These are phyloP conservation scores for Tyrannus savana DNA, from an alignment of 2,113 vertebrate species.

Conservation along the genomic window DNA sequence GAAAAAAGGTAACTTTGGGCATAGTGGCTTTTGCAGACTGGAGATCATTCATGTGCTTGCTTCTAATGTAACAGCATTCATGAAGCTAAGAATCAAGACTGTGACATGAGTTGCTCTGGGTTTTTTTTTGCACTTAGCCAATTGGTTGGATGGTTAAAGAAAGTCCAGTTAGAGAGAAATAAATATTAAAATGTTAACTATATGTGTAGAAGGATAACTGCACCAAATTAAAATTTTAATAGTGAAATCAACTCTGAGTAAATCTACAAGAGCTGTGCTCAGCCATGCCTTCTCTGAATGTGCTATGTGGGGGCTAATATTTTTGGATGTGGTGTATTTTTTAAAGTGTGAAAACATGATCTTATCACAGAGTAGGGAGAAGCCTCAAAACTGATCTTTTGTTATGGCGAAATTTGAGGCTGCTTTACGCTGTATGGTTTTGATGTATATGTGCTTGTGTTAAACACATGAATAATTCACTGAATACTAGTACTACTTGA, in stretches of 20 bases:
- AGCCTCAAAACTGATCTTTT: background rate
- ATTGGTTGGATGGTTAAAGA: background rate
- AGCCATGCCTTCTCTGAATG: background rate
- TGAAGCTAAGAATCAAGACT: background rate
- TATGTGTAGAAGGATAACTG: background rate
- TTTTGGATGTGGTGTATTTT: background rate
- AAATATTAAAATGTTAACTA: background rate
- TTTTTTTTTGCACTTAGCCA: background rate
- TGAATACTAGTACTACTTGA: background rate
- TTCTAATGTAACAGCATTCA: background rate
- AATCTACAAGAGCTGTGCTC: background rate
- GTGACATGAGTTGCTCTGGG: background rate
- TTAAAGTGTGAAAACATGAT: background rate
- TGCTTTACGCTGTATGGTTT: background rate
- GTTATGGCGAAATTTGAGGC: background rate
- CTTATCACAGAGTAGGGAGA: background rate
- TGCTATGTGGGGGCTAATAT: background rate
- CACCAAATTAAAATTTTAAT: background rate
- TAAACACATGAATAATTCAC: background rate
- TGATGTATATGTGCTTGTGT: background rate
- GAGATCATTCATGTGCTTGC: background rate
- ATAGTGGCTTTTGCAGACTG: background rate
- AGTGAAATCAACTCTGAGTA: background rate
- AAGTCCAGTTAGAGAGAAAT: background rate
- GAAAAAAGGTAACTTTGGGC: background rate